These are phyloP conservation scores for Pedetes capensis DNA, from an alignment of 2,113 vertebrate species.

Conservation along the genomic window DNA sequence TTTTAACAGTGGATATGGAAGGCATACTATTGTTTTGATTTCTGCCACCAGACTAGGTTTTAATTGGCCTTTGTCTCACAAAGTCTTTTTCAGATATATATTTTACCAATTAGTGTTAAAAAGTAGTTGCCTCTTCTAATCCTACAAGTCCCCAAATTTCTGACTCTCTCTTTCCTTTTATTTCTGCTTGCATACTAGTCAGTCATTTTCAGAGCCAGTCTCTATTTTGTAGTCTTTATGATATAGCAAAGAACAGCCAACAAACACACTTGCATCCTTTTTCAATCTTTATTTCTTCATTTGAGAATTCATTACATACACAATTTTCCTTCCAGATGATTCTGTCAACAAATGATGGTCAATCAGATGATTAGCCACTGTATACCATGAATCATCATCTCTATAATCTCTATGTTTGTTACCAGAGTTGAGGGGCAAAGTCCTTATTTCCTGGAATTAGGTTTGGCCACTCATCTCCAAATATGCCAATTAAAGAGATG, in stretches of 20 bases:
- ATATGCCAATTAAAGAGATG: no score
- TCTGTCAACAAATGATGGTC: not conserved
- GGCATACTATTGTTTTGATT: slow-evolving; percentile 42
- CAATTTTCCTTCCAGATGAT: not conserved
- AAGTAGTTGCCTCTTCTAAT: slow-evolving; percentile 31
- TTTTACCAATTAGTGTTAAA: slow-evolving; percentile 58
- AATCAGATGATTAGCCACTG: not conserved
- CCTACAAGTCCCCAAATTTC: not conserved
- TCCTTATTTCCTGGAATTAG: no score
- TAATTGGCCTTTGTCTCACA: slow-evolving; percentile 49
- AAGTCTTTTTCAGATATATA: slow-evolving; percentile 33
- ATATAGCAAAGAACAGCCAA: not conserved
- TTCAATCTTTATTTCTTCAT: not conserved
- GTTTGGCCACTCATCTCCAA: no score
- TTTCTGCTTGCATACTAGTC: not conserved
- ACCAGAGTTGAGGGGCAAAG: no score
- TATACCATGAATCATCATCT: not conserved
- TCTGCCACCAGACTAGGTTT: slow-evolving; percentile 31
- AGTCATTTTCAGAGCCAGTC: not conserved
- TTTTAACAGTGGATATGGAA: slow-evolving; percentile 19
- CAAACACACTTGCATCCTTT: not conserved
- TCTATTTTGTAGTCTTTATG: slow-evolving; percentile 25
- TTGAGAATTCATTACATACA: not conserved
- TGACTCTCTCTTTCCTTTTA: slow-evolving; percentile 1
- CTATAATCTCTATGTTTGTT: not conserved